Percentiles rank a stretch among this genome's conserved stretches.
Conservation (phyloP, 2,888 invertebrate species). For the Synanthedon formicaeformis region DNA sequence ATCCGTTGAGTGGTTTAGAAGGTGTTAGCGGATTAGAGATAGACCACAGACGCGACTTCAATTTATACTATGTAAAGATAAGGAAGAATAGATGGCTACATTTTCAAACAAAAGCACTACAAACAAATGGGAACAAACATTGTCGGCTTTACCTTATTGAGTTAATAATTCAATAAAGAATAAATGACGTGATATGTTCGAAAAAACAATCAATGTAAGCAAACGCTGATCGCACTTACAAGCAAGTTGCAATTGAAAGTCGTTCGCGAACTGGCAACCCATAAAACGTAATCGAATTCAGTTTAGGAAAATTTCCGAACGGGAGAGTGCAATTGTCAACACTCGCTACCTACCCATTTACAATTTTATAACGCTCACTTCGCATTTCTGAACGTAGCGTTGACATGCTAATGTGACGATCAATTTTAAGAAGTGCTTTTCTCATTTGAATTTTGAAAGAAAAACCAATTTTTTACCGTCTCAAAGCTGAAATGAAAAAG, state of each 20-base stretch:
- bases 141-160: no score
- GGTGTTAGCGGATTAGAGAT: no score
- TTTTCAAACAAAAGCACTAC: no score
- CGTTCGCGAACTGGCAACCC: slow-evolving; percentile 42
- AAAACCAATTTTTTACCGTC: neutral
- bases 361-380: slow-evolving; percentile 45
- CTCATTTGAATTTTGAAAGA: neutral
- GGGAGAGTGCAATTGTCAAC: slow-evolving; percentile 52
- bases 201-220: neutral
- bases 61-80: no score
- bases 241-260: slow-evolving; percentile 21
- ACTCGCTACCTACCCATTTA: slow-evolving; percentile 45
- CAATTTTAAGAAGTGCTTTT: slow-evolving; percentile 28
- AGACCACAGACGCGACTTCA: no score
- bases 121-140: no score
- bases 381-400: slow-evolving; percentile 33
- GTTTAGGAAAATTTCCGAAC: slow-evolving; percentile 36
- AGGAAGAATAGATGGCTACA: no score
- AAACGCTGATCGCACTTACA: neutral
- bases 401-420: slow-evolving; percentile 47
- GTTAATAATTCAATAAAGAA: no score
- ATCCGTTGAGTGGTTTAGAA: no score
- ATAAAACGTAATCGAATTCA: slow-evolving; percentile 64
- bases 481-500: no score
- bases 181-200: no score